Evolutionary conservation across 92 coral and sea anemone species (phyloP), one percentile per base, ranked within the genome.

Genomic region (Scolanthus callimorphus): DNA sequence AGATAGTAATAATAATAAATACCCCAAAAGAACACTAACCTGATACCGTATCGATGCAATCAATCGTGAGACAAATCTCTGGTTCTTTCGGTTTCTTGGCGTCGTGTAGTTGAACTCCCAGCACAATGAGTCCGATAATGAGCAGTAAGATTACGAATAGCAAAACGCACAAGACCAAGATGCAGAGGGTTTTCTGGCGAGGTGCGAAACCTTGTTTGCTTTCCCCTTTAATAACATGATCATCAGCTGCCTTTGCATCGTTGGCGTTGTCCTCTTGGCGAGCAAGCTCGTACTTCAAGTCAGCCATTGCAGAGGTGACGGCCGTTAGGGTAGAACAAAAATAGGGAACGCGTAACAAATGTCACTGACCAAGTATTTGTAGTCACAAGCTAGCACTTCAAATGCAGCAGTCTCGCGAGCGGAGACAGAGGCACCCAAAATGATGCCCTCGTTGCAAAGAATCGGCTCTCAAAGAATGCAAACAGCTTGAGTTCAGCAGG

Each of bases 51-150:
- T 43, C 41, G 19, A 62, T 62, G 68, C 68, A 62, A 1, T 62
- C 68, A 12, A 62, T 51, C 37, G 68, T 62, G 3, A 31, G 13
- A 20, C 68, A 62, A 45, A 51, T 37, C 34, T 46, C 56, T 15
- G 24, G 2, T n/a, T 2, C 55, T 45, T 45, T n/a, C 55, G 20
- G 26, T 1, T 46, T 31, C 43, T 62, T 24, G 3, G 50, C 50
- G 21, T 38, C 20, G 6, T n/a, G 10, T 11, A 62, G 55, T 47
- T 62, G 68, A 46, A 68, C 65, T 9, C 65, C 75, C 26, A 55
- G 63, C 10, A 68, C 75, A 10, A 68, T 68, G 11, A 68, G 19
- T 24, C 75, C 75, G 39, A 57, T 46, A 6, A 68, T 13, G 3
- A 68, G 39, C 46, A 68, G 11, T n/a, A 68, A 31, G 25, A 51